These are phyloP conservation scores for Sakesphorus luctuosus DNA, from an alignment of 2,113 vertebrate genomes.

Conservation along the genomic window DNA sequence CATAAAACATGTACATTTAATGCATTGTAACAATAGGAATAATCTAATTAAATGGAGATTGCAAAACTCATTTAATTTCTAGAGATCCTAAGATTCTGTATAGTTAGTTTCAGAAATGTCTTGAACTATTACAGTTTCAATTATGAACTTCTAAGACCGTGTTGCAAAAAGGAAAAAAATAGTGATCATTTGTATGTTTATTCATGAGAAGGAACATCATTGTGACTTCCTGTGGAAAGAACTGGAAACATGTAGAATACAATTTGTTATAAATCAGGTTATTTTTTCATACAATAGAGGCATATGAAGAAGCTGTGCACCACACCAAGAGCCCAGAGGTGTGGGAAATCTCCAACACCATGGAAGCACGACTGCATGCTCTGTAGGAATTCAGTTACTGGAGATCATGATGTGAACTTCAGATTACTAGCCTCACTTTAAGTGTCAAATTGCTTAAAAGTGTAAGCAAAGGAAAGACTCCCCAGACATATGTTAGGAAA, in stretches of 20 bases:
- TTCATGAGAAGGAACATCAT: not conserved
- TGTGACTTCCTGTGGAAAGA: not conserved
- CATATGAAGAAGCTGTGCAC: not conserved
- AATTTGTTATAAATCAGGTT: not conserved
- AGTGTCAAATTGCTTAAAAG: not conserved
- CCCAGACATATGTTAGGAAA: not conserved
- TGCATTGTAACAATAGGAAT: not conserved
- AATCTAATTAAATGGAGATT: not conserved
- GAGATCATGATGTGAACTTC: not conserved
- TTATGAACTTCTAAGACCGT: not conserved
- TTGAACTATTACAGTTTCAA: not conserved
- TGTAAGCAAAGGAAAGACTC: not conserved
- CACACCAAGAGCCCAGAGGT: not conserved
- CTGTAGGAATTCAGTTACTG: not conserved
- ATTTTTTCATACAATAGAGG: not conserved
- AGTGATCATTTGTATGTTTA: not conserved
- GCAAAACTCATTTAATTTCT: not conserved
- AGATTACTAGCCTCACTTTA: not conserved
- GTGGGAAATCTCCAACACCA: not conserved
- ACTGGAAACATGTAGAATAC: not conserved
- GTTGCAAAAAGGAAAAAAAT: not conserved
- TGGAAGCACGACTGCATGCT: not conserved
- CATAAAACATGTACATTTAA: not conserved
- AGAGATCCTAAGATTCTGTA: not conserved
- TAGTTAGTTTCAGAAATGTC: not conserved